A percentile compares a stretch with the other conserved stretches of the same genome.
These are phyloP conservation scores for Thalassarche chlororhynchos DNA, from an alignment of 2,113 vertebrate genomes.

Conservation along the genomic window DNA sequence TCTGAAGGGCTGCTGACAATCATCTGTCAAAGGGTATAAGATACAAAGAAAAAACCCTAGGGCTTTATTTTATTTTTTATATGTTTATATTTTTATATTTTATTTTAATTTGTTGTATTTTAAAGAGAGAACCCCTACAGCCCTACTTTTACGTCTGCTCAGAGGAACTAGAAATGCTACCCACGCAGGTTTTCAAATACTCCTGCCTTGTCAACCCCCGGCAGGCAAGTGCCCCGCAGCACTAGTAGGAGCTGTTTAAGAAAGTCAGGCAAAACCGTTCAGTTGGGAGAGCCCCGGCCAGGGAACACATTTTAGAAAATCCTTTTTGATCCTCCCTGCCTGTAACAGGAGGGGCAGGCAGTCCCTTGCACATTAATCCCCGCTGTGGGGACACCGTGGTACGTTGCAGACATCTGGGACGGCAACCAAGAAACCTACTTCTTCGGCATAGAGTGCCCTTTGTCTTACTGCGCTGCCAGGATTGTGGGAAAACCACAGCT, in stretches of 20 bases:
- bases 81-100: background rate
- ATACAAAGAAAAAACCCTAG: background rate
- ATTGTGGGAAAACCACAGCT: constrained; percentile 28
- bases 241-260: background rate
- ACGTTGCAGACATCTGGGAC: constrained; percentile 46
- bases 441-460: constrained; percentile 52
- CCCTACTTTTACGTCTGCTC: background rate
- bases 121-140: background rate
- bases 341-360: constrained; percentile 16
- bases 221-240: background rate
- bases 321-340: constrained; percentile 40
- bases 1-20: background rate
- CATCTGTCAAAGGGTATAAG: background rate
- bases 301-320: constrained; percentile 35
- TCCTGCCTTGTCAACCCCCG: background rate
- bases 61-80: background rate
- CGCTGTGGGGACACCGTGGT: background rate
- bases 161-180: background rate
- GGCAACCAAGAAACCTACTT: constrained; percentile 62
- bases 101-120: background rate
- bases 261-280: background rate
- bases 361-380: constrained; percentile 56
- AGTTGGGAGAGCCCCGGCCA: background rate
- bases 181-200: background rate
- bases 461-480: constrained; percentile 31